phyloP scores from a whole-genome alignment of 2,888 invertebrate species.

The Drosophila peninsularis region DNA sequence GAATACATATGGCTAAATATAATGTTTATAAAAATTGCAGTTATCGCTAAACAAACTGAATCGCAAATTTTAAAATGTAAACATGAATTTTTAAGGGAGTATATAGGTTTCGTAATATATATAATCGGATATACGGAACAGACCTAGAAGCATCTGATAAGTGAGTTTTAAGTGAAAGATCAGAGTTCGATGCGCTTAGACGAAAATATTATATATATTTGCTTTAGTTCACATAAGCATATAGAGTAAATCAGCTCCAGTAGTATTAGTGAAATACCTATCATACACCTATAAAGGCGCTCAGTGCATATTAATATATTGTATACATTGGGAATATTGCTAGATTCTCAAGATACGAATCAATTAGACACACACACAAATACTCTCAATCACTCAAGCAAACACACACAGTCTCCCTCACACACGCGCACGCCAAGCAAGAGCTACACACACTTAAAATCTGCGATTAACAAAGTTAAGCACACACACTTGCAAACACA shows the following conservation, averaged over 20 bases:
- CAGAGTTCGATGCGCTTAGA: not conserved
- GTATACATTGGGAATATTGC: slow-evolving; percentile 22
- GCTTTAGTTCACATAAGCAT: too few species aligned
- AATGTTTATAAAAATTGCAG: not conserved
- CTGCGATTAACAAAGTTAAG: slow-evolving; percentile 38
- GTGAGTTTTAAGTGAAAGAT: not conserved
- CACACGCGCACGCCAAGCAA: slow-evolving; percentile 1
- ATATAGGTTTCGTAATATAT: not conserved
- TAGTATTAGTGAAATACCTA: too few species aligned
- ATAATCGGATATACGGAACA: too few species aligned
- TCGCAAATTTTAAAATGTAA: not conserved
- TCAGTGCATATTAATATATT: slow-evolving; percentile 7
- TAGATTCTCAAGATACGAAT: slow-evolving; percentile 18
- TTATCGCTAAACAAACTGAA: slow-evolving; percentile 1
- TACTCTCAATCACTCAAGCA: not conserved
- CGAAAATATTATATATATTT: too few species aligned
- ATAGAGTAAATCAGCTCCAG: too few species aligned
- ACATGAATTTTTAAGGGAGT: not conserved
- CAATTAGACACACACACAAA: slow-evolving; percentile 8
- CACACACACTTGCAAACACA: slow-evolving; percentile 14
- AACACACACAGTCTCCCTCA: not conserved
- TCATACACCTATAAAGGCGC: not conserved
- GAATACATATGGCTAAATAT: slow-evolving; percentile 1
- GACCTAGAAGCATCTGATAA: not conserved
- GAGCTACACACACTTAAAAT: slow-evolving; percentile 14